A percentile compares a stretch with the other conserved stretches of the same genome.
Conservation (phyloP, 2,797 vertebrate species). For the Rhodeus uyekii region DNA sequence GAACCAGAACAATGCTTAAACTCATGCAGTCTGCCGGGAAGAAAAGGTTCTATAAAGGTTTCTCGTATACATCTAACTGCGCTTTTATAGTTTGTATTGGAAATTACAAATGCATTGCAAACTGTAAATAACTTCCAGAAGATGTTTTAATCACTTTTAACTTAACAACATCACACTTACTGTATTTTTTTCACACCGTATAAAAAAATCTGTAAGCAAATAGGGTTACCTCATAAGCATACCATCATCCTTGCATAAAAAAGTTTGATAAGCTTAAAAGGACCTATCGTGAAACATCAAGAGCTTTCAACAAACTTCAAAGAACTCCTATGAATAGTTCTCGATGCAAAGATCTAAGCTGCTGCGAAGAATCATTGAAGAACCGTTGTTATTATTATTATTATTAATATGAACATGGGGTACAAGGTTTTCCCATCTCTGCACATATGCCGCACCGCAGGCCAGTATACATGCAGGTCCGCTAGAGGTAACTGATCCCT, state of each 20-base stretch:
- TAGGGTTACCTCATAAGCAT: too few species aligned
- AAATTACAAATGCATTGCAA: too few species aligned
- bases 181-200: too few species aligned
- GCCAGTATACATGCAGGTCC: constrained; percentile 33
- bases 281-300: background rate
- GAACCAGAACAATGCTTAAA: background rate
- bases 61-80: background rate
- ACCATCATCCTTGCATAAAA: too few species aligned
- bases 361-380: background rate
- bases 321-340: background rate
- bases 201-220: too few species aligned
- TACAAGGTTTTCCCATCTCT: constrained; percentile 25
- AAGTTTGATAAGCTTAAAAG: too few species aligned
- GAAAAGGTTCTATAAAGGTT: background rate
- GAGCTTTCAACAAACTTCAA: background rate
- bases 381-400: background rate
- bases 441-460: background rate
- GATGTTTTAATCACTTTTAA: too few species aligned
- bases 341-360: background rate
- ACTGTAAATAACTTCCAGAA: too few species aligned
- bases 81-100: too few species aligned
- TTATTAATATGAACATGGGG: background rate
- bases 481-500: constrained; percentile 47
- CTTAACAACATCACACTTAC: too few species aligned
- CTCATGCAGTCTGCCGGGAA: too few species aligned